phyloP scores from a whole-genome alignment of 2,888 invertebrate species.

The Synanthedon formicaeformis region DNA sequence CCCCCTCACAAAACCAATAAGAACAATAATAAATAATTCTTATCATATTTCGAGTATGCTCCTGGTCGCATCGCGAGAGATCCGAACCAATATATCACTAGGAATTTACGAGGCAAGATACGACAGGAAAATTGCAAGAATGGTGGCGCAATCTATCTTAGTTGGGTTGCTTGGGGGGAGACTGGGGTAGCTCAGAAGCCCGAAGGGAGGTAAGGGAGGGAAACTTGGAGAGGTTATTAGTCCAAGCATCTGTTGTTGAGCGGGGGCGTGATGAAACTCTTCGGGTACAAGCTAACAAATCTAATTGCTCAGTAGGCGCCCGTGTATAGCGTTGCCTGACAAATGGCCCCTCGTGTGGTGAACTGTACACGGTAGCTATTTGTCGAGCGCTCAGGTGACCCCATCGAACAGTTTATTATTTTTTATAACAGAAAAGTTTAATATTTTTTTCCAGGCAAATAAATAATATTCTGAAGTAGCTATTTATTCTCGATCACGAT shows the following conservation, averaged over 20 bases:
- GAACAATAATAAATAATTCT: slow-evolving; percentile 72
- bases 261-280: slow-evolving; percentile 70
- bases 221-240: slow-evolving; percentile 73
- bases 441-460: too few species aligned
- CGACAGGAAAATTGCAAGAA: slow-evolving; percentile 95
- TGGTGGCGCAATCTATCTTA: slow-evolving; percentile 92
- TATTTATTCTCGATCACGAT: too few species aligned
- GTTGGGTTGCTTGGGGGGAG: slow-evolving; percentile 73
- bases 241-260: slow-evolving; percentile 73
- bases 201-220: slow-evolving; percentile 51
- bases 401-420: slow-evolving; percentile 18
- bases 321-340: slow-evolving; percentile 53
- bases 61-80: slow-evolving; percentile 70
- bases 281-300: slow-evolving; percentile 69
- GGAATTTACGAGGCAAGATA: slow-evolving; percentile 90
- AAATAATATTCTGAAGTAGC: too few species aligned
- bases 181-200: slow-evolving; percentile 43
- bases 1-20: slow-evolving; percentile 68
- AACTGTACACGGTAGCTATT: slow-evolving; percentile 40
- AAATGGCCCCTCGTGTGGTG: slow-evolving; percentile 58
- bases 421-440: neutral
- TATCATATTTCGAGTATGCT: slow-evolving; percentile 72
- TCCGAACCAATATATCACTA: slow-evolving; percentile 82
- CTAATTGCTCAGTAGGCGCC: slow-evolving; percentile 70
- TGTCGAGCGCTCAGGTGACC: slow-evolving; percentile 57